These are phyloP conservation scores for Momotus momota DNA, from an alignment of 2,797 vertebrate genomes.

Conservation along the genomic window DNA sequence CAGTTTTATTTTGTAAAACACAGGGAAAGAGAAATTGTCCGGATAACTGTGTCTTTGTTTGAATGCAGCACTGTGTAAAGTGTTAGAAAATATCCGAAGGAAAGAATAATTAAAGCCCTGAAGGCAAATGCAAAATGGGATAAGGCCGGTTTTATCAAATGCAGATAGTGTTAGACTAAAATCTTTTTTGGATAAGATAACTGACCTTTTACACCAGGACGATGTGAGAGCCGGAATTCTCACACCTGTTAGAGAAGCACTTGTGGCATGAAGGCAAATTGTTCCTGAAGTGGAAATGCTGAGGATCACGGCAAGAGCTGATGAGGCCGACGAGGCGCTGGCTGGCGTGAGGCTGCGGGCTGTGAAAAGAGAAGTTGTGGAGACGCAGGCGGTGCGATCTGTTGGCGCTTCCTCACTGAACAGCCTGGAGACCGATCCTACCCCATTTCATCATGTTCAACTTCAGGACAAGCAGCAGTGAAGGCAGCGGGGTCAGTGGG, in stretches of 20 bases:
- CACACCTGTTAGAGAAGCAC: not conserved
- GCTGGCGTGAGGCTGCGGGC: not conserved
- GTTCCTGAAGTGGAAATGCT: not conserved
- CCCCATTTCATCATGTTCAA: not conserved
- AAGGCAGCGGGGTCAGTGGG: not conserved
- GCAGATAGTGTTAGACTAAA: not conserved
- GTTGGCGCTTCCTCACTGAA: not conserved
- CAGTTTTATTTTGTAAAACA: not conserved
- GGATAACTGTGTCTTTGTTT: not conserved
- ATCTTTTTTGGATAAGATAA: not conserved
- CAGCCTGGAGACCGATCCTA: not conserved
- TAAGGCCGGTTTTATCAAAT: not conserved
- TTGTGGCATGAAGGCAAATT: not conserved
- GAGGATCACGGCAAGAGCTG: not conserved
- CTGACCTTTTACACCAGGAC: not conserved
- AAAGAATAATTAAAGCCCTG: not conserved
- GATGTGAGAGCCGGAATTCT: not conserved
- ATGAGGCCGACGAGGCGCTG: not conserved
- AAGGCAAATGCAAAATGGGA: not conserved
- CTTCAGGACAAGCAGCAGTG: not conserved
- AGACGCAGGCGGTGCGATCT: not conserved
- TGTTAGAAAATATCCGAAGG: not conserved
- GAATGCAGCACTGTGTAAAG: not conserved
- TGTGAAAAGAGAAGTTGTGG: not conserved
- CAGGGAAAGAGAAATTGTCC: not conserved